phyloP scores from a whole-genome alignment of 1,140 invertebrate species.

The Pseudomyrmex cubaensis region DNA sequence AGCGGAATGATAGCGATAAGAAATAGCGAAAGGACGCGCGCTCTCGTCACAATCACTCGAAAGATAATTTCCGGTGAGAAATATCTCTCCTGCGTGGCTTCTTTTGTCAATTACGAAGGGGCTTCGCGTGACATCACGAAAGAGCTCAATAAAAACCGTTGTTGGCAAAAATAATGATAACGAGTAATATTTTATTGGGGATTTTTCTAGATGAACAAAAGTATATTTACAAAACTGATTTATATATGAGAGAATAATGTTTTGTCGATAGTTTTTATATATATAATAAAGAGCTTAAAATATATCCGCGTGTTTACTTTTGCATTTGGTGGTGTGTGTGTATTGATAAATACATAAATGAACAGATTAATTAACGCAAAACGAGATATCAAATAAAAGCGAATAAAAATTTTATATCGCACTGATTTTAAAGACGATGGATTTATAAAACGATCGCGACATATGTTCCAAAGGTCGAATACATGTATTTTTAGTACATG shows the following conservation, averaged over 20 bases:
- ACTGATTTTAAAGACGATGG: neutral
- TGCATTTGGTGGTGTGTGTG: neutral
- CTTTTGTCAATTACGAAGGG: conserved; percentile 60
- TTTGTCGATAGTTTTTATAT: neutral
- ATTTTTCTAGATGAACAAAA: neutral
- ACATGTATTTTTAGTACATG: too few species aligned
- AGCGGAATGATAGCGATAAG: neutral
- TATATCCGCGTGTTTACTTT: neutral
- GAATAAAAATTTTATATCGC: neutral
- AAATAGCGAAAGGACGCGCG: conserved; percentile 20
- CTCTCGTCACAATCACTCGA: neutral
- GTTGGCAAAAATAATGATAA: neutral
- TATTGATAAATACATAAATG: neutral
- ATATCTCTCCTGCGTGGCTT: conserved; percentile 37
- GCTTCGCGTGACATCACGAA: conserved; percentile 47
- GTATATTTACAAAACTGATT: neutral
- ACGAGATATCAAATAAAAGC: neutral
- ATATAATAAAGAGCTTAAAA: neutral
- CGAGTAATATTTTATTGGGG: neutral
- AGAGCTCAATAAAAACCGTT: conserved; percentile 37
- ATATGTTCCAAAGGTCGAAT: too few species aligned
- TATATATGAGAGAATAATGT: neutral
- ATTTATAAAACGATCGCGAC: neutral
- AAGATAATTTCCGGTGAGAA: conserved; percentile 58
- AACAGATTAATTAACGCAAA: neutral